Evolutionary conservation across 2,113 vertebrate species (phyloP).

Genomic region (Rhinichthys klamathensis): DNA sequence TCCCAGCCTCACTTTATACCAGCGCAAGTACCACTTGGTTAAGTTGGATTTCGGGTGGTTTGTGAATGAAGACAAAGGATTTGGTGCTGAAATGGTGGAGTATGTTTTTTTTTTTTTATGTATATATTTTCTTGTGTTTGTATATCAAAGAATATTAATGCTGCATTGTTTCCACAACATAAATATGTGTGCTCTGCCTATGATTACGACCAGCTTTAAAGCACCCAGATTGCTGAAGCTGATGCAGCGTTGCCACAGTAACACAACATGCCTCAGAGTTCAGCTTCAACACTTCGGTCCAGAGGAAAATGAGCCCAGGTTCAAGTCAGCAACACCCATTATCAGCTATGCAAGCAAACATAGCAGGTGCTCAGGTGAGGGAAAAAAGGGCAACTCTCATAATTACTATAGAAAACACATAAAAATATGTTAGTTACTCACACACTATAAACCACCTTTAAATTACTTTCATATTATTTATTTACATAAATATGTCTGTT

Average conservation of each 20-base stretch:
- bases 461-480: too few species aligned
- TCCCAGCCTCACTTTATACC: neutral
- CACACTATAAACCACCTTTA: too few species aligned
- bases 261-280: neutral
- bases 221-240: neutral
- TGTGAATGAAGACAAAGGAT: neutral
- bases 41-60: neutral
- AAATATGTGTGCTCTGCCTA: too few species aligned
- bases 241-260: constrained; percentile 16
- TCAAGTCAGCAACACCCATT: neutral
- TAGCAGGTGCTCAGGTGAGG: too few species aligned
- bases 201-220: neutral
- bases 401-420: too few species aligned
- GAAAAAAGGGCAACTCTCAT: too few species aligned
- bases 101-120: neutral
- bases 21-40: neutral
- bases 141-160: neutral
- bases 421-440: too few species aligned
- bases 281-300: neutral
- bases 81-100: neutral
- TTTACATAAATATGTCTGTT: too few species aligned
- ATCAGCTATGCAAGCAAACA: neutral
- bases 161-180: neutral
- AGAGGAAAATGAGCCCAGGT: neutral
- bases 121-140: neutral